These are phyloP conservation scores for Gastracanthus pulcherrimus DNA, from an alignment of 2,888 invertebrate species.

Conservation along the genomic window DNA sequence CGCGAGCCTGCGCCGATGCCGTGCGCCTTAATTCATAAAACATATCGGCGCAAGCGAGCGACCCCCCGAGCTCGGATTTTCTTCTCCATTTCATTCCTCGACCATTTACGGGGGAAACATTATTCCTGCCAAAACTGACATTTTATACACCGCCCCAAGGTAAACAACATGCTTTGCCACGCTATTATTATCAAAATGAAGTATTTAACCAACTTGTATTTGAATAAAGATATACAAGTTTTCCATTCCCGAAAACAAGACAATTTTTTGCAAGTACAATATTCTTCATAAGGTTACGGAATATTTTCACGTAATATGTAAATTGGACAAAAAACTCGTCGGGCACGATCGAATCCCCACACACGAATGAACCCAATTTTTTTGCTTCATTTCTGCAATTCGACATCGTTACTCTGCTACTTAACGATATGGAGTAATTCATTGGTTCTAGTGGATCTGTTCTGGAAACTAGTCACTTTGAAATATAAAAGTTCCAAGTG, in stretches of 20 bases:
- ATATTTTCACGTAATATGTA: background rate
- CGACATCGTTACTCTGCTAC: background rate
- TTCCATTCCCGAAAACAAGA: too few relatives aligned
- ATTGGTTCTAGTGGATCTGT: conserved; percentile 1
- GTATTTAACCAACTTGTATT: background rate
- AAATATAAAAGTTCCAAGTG: background rate
- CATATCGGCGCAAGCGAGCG: background rate
- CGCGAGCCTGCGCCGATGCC: background rate
- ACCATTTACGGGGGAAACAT: background rate
- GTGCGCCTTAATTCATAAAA: background rate
- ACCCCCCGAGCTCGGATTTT: conserved; percentile 2
- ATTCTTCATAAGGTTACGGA: background rate
- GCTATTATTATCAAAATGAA: background rate
- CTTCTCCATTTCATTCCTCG: conserved; percentile 27
- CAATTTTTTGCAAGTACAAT: background rate
- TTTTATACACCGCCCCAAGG: background rate
- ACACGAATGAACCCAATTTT: background rate
- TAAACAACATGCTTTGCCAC: background rate
- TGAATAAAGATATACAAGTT: too few relatives aligned
- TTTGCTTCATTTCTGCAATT: background rate
- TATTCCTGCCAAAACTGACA: conserved; percentile 18
- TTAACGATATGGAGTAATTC: background rate
- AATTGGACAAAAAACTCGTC: background rate
- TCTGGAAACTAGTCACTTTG: background rate
- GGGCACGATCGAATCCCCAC: background rate